Conservation (phyloP, 2,797 vertebrate species). For the Fundulus diaphanus region DNA sequence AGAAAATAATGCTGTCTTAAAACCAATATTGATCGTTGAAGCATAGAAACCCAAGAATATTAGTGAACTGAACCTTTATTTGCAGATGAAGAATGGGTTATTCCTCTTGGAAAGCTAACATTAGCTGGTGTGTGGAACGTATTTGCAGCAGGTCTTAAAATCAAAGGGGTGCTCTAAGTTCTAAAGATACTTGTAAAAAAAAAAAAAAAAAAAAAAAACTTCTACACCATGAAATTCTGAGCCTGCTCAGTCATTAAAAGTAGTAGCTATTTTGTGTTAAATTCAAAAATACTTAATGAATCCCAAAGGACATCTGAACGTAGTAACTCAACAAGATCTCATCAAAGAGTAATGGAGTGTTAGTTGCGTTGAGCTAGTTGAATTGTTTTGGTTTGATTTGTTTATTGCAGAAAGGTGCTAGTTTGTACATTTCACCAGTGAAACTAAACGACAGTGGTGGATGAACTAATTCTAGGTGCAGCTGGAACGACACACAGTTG, state of each 20-base stretch:
- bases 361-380: neutral
- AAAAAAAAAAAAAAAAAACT: too few species aligned
- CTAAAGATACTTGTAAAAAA: neutral
- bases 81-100: neutral
- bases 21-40: neutral
- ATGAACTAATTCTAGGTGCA: neutral
- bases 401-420: neutral
- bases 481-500: neutral
- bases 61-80: neutral
- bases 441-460: neutral
- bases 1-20: neutral
- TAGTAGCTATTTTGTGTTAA: neutral
- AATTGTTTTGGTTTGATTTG: neutral
- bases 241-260: neutral
- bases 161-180: neutral
- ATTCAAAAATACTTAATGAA: neutral
- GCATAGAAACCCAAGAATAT: neutral
- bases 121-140: neutral
- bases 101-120: neutral
- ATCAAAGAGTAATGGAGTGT: neutral
- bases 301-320: neutral
- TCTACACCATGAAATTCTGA: neutral
- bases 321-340: neutral
- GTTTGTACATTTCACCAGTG: neutral
- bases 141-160: neutral